These are phyloP conservation scores for Tyto alba DNA, from an alignment of 2,113 vertebrate genomes.

Conservation along the genomic window DNA sequence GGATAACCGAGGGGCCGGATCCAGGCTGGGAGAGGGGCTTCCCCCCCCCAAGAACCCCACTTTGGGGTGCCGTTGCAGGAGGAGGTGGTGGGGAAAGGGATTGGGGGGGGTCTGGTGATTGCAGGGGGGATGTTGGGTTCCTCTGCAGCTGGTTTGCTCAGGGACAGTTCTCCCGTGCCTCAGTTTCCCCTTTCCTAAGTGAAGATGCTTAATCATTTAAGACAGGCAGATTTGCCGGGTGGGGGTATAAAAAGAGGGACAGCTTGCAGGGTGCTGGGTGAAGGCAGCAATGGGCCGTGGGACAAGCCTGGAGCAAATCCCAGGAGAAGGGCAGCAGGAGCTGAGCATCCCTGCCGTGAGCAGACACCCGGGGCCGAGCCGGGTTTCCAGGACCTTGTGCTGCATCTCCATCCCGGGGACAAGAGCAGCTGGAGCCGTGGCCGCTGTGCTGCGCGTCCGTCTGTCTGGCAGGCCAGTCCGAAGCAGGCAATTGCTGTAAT, in stretches of 20 bases:
- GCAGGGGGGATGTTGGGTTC: background rate
- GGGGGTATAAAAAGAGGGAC: background rate
- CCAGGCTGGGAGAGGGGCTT: background rate
- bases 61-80: background rate
- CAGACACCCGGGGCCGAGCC: background rate
- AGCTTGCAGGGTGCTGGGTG: background rate
- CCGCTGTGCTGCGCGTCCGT: background rate
- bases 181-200: background rate
- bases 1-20: accelerated
- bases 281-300: background rate
- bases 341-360: accelerated
- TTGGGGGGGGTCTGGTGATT: background rate
- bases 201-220: too few relatives aligned
- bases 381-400: background rate
- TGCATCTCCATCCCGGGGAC: too few relatives aligned
- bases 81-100: background rate
- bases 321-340: background rate
- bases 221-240: accelerated
- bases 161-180: background rate
- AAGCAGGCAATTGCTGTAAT: background rate
- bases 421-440: background rate
- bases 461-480: accelerated
- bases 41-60: accelerated
- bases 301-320: background rate
- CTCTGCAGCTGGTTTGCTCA: background rate